Evolutionary conservation across 2,113 vertebrate genomes (phyloP), one percentile per base, ranked within the genome.

Genomic region (Ammodytes marinus): DNA sequence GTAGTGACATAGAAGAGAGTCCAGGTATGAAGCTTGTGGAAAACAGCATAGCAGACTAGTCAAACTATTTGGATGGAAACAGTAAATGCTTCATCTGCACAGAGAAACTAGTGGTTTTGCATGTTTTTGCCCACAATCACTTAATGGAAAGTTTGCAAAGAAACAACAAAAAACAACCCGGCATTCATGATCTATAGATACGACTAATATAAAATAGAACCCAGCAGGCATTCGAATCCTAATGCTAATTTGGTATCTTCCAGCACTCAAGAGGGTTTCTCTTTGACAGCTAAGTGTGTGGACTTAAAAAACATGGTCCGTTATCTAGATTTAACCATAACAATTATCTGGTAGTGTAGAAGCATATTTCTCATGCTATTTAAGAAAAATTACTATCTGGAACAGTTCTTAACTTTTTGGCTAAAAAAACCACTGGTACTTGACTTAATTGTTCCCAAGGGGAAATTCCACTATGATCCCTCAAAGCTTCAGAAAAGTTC

Each of bases 341-440:
- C 27, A 27, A 27, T 27, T 27, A 27, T 27, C 27, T 27, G 27
- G 27, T 27, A 27, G 27, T 27, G 27, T 27, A 27, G 27, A 27
- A 27, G 27, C 27, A 27, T 27, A 27, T 49, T 79, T 45, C 10
- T 59, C 10, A 54, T 61, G 50, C 13, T 37, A 46, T 7, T 47
- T 46, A 2, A 43, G 47, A 59, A 49, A 61, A 50, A 42, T 53
- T 2, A 3, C 27, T 47, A 3, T 19, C 1, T 53, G 47, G 60
- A 15, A 39, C 5, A 4, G 12, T 10, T 52, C 12, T 11, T 65
- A 39, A 60, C 10, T 27, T 27, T 27, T 27, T 27, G 27, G 27
- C 27, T 27, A 27, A 27, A 27, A 27, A 63, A 83, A 42, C 74
- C 74, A 83, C 76, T n/a, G 52, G 9, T 12, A 40, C 17, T 27